Evolutionary conservation across 1,140 invertebrate genomes (phyloP), one percentile per base, ranked within the genome.

Genomic region (Triops cancriformis): DNA sequence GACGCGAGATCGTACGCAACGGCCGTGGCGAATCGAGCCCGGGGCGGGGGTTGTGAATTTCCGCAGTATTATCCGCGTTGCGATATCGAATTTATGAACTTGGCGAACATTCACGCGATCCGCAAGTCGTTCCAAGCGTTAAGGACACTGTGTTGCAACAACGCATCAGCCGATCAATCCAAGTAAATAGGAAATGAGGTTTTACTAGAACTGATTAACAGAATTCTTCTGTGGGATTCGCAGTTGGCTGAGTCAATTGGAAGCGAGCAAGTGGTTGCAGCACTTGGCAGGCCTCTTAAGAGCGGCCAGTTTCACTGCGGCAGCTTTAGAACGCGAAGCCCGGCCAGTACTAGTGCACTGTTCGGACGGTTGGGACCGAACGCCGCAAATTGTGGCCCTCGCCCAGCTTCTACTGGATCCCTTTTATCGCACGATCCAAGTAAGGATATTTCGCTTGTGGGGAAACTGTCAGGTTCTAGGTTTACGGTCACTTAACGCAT

Each of bases 311-410:
- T 90, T 91, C 6, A 91, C 95, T 27, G 92, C 91, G 0, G 91
- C 90, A 75, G 91, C 94, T 0, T 90, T 96, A 64, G 91, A 93
- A 80, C 87, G 89, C 41, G 92, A 96, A 78, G 94, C 91, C 78
- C 89, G 95, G 41, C 95, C 97, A 28, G 95, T 96, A 45, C 86
- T 98, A 75, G 95, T 98, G 0, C 96, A 98, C 84, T 98, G 96
- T 85, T 96, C 94, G 2, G 96, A 98, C 86, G 96, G 96, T 9
- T 98, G 96, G 96, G 96, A 98, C 86, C 89, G 96, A 79, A 98
- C 96, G 72, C 94, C 96, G 9, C 96, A 98, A 86, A 94, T 98
- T 80, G 93, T 95, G 3, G 91, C 95, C 12, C 87, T 97, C 51
- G 93, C 94, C 23, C 91, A 98, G 85, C 87, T 98, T n/a, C 86